A percentile compares a stretch with the other conserved stretches of the same genome.
Evolutionary conservation across 2,797 vertebrate species (phyloP).

Genomic region (Erpetoichthys calabaricus): DNA sequence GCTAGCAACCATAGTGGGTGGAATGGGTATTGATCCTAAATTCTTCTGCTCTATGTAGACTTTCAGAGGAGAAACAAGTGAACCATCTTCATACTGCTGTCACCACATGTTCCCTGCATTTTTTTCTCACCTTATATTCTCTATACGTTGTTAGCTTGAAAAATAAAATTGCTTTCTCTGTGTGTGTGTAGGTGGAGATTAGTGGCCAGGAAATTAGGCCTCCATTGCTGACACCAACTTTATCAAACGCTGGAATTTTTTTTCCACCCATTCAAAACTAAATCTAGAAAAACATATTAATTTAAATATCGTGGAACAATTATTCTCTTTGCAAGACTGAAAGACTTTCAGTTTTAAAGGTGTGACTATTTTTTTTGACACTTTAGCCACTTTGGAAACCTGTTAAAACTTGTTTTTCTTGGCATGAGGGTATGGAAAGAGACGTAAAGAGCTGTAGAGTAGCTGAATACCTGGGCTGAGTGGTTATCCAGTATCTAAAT

Average conservation of each 20-base stretch:
- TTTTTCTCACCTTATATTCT: too few species aligned
- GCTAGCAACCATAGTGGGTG: too few species aligned
- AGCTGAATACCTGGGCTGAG: constrained; percentile 25
- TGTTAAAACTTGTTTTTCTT: constrained; percentile 32
- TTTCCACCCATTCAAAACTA: constrained; percentile 40
- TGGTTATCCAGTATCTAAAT: constrained; percentile 1
- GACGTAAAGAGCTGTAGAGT: constrained; percentile 9
- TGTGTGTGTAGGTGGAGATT: not conserved
- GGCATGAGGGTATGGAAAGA: constrained; percentile 26
- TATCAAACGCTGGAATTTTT: too few species aligned
- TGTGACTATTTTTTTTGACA: constrained; percentile 36
- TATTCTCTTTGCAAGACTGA: constrained; percentile 37
- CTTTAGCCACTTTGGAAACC: constrained; percentile 31
- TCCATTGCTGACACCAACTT: constrained; percentile 41
- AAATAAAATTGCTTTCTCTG: too few species aligned
- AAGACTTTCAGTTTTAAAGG: constrained; percentile 28
- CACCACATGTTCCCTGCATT: too few species aligned
- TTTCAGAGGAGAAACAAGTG: too few species aligned
- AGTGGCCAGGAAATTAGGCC: constrained; percentile 19
- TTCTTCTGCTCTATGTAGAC: too few species aligned
- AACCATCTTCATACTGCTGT: too few species aligned
- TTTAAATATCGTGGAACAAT: constrained; percentile 52
- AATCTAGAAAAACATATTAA: constrained; percentile 51
- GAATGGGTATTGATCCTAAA: too few species aligned
- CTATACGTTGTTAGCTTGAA: too few species aligned